A percentile compares a stretch with the other conserved stretches of the same genome.
phyloP scores from a whole-genome alignment of 1,140 invertebrate species.

The Drosophila subobscura region DNA sequence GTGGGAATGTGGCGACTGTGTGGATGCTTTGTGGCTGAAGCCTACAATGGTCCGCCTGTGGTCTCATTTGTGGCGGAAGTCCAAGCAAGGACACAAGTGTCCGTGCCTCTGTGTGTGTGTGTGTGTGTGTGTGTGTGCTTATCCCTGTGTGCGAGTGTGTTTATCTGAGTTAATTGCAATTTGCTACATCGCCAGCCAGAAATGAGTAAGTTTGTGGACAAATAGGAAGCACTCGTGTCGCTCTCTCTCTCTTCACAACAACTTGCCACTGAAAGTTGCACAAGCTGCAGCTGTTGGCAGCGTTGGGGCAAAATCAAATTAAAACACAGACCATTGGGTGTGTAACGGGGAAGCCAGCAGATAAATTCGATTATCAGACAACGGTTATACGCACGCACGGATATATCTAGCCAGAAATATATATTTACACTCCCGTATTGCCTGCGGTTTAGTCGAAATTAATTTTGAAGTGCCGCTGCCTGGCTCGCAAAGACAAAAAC shows the following conservation, averaged over 20 bases:
- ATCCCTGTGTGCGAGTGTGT: neutral
- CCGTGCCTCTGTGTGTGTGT: neutral
- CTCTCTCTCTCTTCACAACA: too few relatives aligned
- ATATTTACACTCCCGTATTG: conserved; percentile 15
- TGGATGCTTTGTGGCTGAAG: too few relatives aligned
- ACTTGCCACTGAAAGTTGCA: neutral
- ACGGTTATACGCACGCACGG: conserved; percentile 7
- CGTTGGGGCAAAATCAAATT: conserved; percentile 57
- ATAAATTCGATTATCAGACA: conserved; percentile 70
- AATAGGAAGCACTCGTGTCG: conserved; percentile 3
- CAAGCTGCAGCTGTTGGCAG: conserved; percentile 15
- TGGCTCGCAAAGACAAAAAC: conserved; percentile 30
- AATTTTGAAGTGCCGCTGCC: conserved; percentile 68
- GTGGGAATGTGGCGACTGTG: too few relatives aligned
- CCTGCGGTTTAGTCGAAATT: conserved; percentile 69
- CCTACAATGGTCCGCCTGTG: too few relatives aligned
- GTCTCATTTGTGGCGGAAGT: too few relatives aligned
- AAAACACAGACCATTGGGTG: conserved; percentile 53
- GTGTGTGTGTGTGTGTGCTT: conserved; percentile 6
- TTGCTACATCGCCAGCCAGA: conserved; percentile 40
- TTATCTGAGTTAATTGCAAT: conserved; percentile 52
- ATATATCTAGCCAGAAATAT: neutral
- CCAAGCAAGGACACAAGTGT: too few relatives aligned
- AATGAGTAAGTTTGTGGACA: conserved; percentile 27
- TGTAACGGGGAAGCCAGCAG: conserved; percentile 3